Evolutionary conservation across 2,888 invertebrate genomes (phyloP).

Genomic region (Chaetogeoica ovagalla): DNA sequence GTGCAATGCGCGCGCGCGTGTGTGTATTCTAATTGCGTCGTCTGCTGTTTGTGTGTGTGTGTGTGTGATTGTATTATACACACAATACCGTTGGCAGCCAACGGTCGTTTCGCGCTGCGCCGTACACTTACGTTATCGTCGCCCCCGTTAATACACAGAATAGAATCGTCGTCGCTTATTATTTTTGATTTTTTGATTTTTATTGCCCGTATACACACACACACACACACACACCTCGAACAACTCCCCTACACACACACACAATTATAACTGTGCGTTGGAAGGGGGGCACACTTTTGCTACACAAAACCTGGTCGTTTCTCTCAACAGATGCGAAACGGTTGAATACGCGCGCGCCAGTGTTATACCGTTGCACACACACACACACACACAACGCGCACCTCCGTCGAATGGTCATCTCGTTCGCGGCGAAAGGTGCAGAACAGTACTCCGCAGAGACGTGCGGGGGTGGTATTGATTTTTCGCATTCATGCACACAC

Average conservation of each 20-base stretch:
- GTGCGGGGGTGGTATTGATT: slow-evolving; percentile 53
- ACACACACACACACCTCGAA: neutral
- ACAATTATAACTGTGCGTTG: too few relatives aligned
- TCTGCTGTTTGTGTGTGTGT: too few relatives aligned
- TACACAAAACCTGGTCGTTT: slow-evolving; percentile 28
- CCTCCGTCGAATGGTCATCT: slow-evolving; percentile 38
- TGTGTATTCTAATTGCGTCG: slow-evolving; percentile 11
- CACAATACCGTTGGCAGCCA: neutral
- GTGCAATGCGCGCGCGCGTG: neutral
- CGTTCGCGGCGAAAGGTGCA: slow-evolving; percentile 13
- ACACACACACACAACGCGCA: neutral
- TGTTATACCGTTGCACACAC: neutral
- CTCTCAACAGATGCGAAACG: slow-evolving; percentile 47
- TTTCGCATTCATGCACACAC: slow-evolving; percentile 42
- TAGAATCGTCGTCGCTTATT: neutral
- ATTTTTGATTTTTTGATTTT: slow-evolving; percentile 14
- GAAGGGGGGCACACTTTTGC: neutral
- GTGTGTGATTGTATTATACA: neutral
- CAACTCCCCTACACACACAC: neutral
- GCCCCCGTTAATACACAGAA: too few relatives aligned
- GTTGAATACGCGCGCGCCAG: too few relatives aligned
- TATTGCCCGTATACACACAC: slow-evolving; percentile 15
- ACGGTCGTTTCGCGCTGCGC: slow-evolving; percentile 15
- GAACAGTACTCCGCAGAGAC: neutral
- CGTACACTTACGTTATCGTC: too few relatives aligned